Conservation (phyloP, 2,888 invertebrate species). For the Cyaniris semiargus region DNA sequence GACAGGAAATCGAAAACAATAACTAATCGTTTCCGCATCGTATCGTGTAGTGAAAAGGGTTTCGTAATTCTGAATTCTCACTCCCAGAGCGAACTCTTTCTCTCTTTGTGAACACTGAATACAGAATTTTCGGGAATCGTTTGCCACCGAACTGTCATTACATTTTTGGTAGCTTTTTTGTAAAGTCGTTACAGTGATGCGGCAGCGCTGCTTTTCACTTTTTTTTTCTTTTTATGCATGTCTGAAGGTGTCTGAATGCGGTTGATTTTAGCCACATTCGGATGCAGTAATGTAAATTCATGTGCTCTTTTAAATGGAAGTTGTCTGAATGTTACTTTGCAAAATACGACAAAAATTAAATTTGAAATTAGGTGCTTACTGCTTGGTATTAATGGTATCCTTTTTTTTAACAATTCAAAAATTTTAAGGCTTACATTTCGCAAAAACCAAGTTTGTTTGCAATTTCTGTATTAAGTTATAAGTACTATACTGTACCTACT, state of each 20-base stretch:
- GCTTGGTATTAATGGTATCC: too few relatives aligned
- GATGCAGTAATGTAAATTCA: background rate
- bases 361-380: background rate
- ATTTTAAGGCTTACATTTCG: too few relatives aligned
- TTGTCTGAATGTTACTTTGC: background rate
- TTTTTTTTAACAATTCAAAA: too few relatives aligned
- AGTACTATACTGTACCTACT: too few relatives aligned
- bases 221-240: constrained; percentile 17
- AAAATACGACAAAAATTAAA: background rate
- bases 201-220: background rate
- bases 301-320: background rate
- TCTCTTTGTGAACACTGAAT: constrained; percentile 30
- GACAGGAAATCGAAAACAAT: too few relatives aligned
- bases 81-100: constrained; percentile 18
- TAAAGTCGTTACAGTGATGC: constrained; percentile 34
- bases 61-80: constrained; percentile 1
- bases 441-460: too few relatives aligned
- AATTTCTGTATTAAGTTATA: too few relatives aligned
- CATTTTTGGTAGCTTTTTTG: constrained; percentile 36
- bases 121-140: constrained; percentile 42
- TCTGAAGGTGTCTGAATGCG: constrained; percentile 7
- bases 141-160: constrained; percentile 44
- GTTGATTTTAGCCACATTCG: constrained; percentile 2
- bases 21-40: background rate
- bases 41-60: constrained; percentile 15